Conservation (phyloP, 2,113 vertebrate genomes). For the Lichenostomus cassidix region DNA sequence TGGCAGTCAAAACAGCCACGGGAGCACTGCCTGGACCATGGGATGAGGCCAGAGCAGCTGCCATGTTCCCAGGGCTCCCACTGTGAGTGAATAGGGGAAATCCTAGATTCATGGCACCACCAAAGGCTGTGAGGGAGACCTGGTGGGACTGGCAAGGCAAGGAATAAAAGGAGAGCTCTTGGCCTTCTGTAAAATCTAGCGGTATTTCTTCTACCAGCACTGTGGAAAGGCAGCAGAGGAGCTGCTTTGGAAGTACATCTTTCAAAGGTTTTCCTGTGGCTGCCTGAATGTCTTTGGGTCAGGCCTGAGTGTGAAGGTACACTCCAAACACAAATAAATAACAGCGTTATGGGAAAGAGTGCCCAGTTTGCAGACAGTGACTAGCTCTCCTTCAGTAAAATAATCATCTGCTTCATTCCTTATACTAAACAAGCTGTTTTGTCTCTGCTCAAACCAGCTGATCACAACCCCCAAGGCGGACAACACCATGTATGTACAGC, state of each 20-base stretch:
- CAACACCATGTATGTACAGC: conserved; percentile 90
- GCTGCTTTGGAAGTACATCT: neutral
- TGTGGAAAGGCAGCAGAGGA: neutral
- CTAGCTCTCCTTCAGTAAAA: neutral
- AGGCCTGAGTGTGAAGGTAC: neutral
- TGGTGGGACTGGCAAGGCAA: neutral
- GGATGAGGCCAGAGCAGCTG: neutral
- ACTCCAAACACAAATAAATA: neutral
- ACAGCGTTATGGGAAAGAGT: neutral
- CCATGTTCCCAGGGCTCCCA: neutral
- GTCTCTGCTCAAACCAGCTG: conserved; percentile 77
- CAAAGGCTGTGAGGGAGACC: neutral
- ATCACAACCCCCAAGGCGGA: conserved; percentile 90
- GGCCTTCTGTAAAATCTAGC: neutral
- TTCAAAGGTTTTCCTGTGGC: neutral
- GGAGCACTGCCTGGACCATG: neutral
- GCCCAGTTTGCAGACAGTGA: neutral
- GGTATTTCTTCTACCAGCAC: neutral
- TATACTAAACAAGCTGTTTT: conserved; percentile 42
- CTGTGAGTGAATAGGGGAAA: neutral
- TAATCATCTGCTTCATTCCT: neutral
- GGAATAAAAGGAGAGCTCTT: neutral
- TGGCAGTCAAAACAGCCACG: neutral
- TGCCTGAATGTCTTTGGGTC: neutral
- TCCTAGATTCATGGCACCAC: neutral